Conservation (phyloP, 2,888 invertebrate genomes). For the Eulithis testata region DNA sequence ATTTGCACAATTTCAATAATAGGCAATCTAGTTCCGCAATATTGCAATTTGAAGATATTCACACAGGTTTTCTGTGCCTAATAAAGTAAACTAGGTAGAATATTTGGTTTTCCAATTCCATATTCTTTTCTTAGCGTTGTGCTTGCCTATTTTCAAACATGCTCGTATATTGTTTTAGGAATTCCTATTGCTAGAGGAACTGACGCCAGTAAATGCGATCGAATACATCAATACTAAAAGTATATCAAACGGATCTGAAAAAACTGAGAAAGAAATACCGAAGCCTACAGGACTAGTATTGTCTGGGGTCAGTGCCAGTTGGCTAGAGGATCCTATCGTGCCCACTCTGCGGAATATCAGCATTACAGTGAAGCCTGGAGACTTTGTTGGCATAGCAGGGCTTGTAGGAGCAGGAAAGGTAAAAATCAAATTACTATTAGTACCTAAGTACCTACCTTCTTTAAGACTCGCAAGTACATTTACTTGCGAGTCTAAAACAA, state of each 20-base stretch:
- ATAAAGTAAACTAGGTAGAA: no score
- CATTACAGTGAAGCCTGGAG: constrained; percentile 80
- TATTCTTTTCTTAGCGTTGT: no score
- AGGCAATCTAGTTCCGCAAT: no score
- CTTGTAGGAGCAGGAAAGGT: constrained; percentile 92
- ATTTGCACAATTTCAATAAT: no score
- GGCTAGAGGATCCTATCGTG: constrained; percentile 75
- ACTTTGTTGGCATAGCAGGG: constrained; percentile 88
- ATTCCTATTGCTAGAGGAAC: constrained; percentile 74
- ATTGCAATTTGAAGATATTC: no score
- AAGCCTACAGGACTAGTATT: constrained; percentile 64
- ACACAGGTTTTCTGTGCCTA: no score
- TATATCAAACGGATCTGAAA: constrained; percentile 60
- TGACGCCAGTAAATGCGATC: constrained; percentile 55
- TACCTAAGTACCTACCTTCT: no score
- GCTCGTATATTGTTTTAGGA: constrained; percentile 56
- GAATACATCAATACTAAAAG: constrained; percentile 51
- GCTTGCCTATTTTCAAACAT: background rate
- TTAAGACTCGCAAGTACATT: no score
- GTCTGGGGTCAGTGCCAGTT: constrained; percentile 72
- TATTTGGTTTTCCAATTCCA: no score
- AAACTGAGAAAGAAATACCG: constrained; percentile 47
- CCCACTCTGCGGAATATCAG: constrained; percentile 83
- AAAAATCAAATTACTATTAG: constrained; percentile 22
- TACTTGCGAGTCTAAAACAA: no score